Base-by-base conservation (phyloP, 2,113 vertebrate genomes). In the Tapirus terrestris region DNA sequence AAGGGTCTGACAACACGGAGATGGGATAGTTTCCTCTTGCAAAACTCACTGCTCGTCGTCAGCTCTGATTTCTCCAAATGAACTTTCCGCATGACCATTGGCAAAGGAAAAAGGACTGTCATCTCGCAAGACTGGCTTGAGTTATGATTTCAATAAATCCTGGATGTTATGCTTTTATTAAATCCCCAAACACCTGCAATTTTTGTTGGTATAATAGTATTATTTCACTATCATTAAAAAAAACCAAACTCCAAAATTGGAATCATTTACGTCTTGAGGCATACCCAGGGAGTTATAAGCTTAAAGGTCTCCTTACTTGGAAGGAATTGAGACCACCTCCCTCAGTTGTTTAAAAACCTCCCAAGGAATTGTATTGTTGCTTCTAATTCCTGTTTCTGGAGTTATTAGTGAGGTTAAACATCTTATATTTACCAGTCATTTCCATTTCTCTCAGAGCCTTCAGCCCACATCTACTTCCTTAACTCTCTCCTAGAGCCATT, bases 111-210 rank as follows among this genome's bases (percentile, higher is more conserved):
- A 70, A 70, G 63, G 45, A 31, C 65, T 65, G 60, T 80, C 53
- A 65, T 75, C 33, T 94, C 51, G 8, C 23, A 80, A 33, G 60
- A 80, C 18, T 39, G 58, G 58, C 36, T n/a, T 76, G 45, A 76
- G 23, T 76, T 31, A 84, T 25, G 65, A 84, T 80, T 73, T 89
- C 58, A 79, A 63, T 67, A 96, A 85, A 93, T 82, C 70, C 68
- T 31, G 23, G 36, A 73, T 36, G 72, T 13, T 0, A 4, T 16
- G 14, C 36, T 76, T 81, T 89, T 85, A 58, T 58, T 51, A 73
- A 85, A 80, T 82, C 43, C 56, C 73, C 65, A 58, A 53, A 65
- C 31, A 60, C 29, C 67, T 94, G 21, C 53, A 89, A 43, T 6
- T 85, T 89, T 60, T 76, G 18, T 68, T 56, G 72, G 29, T 36